phyloP scores from a whole-genome alignment of 2,888 invertebrate genomes.

The Panzeria rudis region DNA sequence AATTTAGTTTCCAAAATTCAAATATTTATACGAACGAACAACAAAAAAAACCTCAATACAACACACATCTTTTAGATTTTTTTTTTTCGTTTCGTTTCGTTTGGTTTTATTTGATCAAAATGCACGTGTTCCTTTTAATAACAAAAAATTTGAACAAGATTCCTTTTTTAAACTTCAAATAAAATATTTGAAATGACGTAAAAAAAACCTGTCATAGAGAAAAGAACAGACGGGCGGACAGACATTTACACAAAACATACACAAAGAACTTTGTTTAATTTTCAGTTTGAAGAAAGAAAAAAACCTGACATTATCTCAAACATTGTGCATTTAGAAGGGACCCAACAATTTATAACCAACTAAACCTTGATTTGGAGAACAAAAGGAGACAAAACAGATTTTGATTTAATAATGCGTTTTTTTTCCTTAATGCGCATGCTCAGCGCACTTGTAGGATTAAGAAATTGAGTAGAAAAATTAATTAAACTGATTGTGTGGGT shows the following conservation, averaged over 20 bases:
- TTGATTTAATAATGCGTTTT: constrained; percentile 45
- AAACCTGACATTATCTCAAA: constrained; percentile 3
- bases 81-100: constrained; percentile 16
- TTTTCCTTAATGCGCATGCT: constrained; percentile 60
- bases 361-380: background rate
- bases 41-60: constrained; percentile 56
- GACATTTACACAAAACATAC: background rate
- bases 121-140: constrained; percentile 58
- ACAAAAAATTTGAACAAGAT: constrained; percentile 4
- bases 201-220: constrained; percentile 35
- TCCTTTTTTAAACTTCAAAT: constrained; percentile 16
- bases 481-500: constrained; percentile 42
- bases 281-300: constrained; percentile 27
- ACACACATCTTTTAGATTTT: constrained; percentile 53
- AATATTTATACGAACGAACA: constrained; percentile 11
- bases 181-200: constrained; percentile 13
- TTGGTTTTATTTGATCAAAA: constrained; percentile 39
- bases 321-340: background rate
- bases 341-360: constrained; percentile 2
- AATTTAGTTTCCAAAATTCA: background rate
- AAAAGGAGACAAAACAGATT: constrained; percentile 43
- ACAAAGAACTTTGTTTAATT: constrained; percentile 36
- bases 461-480: background rate
- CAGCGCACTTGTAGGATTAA: constrained; percentile 64
- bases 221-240: constrained; percentile 16